Evolutionary conservation across 1,140 invertebrate genomes (phyloP).

Genomic region (Aphaenogaster rudis): DNA sequence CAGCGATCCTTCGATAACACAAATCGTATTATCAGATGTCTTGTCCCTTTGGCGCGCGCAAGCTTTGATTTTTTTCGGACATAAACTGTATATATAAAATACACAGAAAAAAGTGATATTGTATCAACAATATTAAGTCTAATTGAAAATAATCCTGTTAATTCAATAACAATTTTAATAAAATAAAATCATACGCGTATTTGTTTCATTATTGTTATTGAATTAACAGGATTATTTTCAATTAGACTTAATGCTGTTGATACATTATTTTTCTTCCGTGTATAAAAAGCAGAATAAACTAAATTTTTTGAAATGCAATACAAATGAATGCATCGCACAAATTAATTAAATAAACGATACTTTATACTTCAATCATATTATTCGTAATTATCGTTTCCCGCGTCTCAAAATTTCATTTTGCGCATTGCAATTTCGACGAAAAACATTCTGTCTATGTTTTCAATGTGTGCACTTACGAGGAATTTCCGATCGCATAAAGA

Average conservation of each 20-base stretch:
- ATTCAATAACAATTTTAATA: too few relatives aligned
- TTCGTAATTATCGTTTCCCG: neutral
- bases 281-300: neutral
- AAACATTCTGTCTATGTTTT: neutral
- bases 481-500: neutral
- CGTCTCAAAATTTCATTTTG: neutral
- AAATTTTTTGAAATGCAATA: neutral
- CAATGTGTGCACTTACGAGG: neutral
- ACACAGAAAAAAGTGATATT: too few relatives aligned
- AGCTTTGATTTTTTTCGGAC: neutral
- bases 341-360: neutral
- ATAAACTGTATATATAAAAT: neutral
- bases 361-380: neutral
- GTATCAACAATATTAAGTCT: too few relatives aligned
- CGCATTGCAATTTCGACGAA: neutral
- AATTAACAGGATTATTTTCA: too few relatives aligned
- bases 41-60: neutral
- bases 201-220: too few relatives aligned
- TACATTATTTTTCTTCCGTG: too few relatives aligned
- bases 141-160: too few relatives aligned
- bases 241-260: too few relatives aligned
- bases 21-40: neutral
- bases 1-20: neutral
- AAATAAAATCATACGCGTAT: too few relatives aligned
- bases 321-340: neutral